These are phyloP conservation scores for Alexandromys fortis DNA, from an alignment of 2,113 vertebrate species.

Conservation along the genomic window DNA sequence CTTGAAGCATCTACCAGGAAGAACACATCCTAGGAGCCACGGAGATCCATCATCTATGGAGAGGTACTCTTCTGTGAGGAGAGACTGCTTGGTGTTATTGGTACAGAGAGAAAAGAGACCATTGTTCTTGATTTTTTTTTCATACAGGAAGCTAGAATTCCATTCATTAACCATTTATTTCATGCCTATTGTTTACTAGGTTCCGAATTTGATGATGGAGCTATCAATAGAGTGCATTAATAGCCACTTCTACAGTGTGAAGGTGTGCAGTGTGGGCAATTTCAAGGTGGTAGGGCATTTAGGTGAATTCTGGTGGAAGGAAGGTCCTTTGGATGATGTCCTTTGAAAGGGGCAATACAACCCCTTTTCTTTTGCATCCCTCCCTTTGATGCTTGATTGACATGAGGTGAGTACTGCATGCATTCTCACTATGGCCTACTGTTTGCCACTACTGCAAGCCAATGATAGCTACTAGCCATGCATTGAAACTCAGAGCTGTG, in stretches of 20 bases:
- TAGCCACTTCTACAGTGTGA: neutral
- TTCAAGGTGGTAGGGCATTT: neutral
- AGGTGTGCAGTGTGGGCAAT: neutral
- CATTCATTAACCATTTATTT: constrained; percentile 10
- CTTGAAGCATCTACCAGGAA: constrained; percentile 1
- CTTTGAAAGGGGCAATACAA: neutral
- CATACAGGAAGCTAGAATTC: neutral
- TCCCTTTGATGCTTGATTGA: neutral
- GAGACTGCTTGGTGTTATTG: neutral
- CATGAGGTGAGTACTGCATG: neutral
- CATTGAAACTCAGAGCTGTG: neutral
- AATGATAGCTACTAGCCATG: neutral
- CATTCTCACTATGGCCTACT: neutral
- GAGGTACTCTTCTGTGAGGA: neutral
- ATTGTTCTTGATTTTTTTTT: neutral
- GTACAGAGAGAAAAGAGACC: neutral
- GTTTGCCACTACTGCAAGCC: neutral
- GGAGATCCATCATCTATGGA: neutral
- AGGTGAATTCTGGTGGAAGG: neutral
- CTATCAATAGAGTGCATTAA: neutral
- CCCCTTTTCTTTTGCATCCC: neutral
- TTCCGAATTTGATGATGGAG: neutral
- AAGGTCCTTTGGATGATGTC: neutral
- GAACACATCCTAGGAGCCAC: neutral
- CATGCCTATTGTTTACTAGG: neutral